Conservation (phyloP, 2,888 invertebrate species). For the Pelosia muscerda region DNA sequence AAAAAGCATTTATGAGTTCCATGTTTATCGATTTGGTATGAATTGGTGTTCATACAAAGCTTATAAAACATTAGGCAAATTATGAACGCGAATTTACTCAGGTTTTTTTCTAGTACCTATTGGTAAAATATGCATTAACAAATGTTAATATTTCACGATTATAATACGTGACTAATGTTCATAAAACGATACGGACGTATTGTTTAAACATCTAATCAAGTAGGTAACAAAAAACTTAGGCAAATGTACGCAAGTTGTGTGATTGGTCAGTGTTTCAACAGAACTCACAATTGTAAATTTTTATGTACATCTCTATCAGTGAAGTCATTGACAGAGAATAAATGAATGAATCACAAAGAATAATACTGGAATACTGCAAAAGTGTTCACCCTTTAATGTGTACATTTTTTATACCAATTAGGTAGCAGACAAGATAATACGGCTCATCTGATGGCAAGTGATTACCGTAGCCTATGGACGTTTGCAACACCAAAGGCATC, state of each 20-base stretch:
- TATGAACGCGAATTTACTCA: conserved; percentile 36
- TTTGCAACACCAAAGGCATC: no score
- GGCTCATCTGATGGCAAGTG: no score
- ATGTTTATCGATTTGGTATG: conserved; percentile 56
- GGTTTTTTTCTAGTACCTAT: conserved; percentile 33
- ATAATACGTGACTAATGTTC: conserved; percentile 47
- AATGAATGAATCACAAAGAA: neutral
- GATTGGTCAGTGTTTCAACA: neutral
- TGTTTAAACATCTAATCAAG: conserved; percentile 32
- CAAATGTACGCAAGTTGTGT: neutral
- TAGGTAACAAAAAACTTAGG: conserved; percentile 16
- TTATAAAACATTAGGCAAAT: conserved; percentile 45
- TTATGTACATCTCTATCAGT: conserved; percentile 5
- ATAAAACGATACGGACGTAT: conserved; percentile 40
- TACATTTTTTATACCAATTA: no score
- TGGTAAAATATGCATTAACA: conserved; percentile 44
- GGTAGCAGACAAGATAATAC: no score
- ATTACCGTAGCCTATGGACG: no score
- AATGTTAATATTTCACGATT: conserved; percentile 45
- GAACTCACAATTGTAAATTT: conserved; percentile 2
- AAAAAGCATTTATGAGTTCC: conserved; percentile 55
- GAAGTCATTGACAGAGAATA: conserved; percentile 13
- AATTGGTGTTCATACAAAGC: conserved; percentile 44
- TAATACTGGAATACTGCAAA: no score
- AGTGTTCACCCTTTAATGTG: no score